These are phyloP conservation scores for Ophthalmolycus amberensis DNA, from an alignment of 2,113 vertebrate species.

Conservation along the genomic window DNA sequence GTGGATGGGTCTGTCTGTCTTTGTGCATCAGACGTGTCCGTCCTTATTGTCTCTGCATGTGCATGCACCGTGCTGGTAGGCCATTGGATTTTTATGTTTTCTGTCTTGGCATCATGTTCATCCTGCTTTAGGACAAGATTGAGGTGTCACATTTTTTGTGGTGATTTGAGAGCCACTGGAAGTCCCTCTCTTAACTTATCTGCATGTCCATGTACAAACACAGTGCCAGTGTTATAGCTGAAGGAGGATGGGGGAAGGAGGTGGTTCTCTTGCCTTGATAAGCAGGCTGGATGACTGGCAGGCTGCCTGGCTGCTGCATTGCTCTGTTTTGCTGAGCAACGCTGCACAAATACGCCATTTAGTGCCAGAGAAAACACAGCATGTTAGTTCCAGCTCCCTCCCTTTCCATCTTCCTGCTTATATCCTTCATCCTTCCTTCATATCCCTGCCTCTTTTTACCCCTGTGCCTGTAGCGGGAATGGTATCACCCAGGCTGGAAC, in stretches of 20 bases:
- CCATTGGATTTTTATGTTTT: not conserved
- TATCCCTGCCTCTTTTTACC: constrained; percentile 11
- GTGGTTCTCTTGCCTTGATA: constrained; percentile 26
- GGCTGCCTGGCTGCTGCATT: constrained; percentile 32
- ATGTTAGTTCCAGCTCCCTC: constrained; percentile 46
- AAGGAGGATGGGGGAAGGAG: not conserved
- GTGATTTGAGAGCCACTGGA: constrained; percentile 6
- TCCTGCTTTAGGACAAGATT: not conserved
- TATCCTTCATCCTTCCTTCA: constrained; percentile 6
- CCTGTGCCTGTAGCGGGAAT: constrained; percentile 27
- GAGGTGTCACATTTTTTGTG: not conserved
- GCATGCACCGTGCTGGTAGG: not conserved
- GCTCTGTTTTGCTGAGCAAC: constrained; percentile 53
- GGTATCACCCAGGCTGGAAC: constrained; percentile 49
- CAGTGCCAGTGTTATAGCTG: constrained; percentile 17
- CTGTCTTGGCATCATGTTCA: not conserved
- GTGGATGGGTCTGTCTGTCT: constrained; percentile 17
- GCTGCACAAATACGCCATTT: constrained; percentile 37
- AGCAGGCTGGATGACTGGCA: constrained; percentile 46
- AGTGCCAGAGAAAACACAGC: constrained; percentile 60
- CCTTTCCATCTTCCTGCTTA: constrained; percentile 45
- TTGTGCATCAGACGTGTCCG: constrained; percentile 10
- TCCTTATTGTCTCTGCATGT: constrained; percentile 4
- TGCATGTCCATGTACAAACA: constrained; percentile 18
- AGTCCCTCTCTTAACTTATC: constrained; percentile 20